Conservation (phyloP, 53 echinoderm and acorn worm species). For the Astropecten irregularis region DNA sequence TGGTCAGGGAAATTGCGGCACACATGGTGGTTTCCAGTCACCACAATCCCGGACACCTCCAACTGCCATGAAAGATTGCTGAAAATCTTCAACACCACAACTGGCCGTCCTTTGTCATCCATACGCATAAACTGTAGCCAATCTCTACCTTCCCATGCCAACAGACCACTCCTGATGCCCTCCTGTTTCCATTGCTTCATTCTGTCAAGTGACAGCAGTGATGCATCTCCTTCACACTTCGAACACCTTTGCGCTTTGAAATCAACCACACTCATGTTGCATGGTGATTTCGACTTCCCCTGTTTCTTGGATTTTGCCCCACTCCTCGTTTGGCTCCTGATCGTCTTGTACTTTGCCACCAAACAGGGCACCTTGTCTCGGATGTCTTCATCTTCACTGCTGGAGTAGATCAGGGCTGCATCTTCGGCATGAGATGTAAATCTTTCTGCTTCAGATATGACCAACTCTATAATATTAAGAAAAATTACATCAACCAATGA, state of each 20-base stretch:
- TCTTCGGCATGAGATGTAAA: too few species aligned
- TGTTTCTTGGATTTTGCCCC: neutral
- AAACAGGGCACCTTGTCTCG: too few species aligned
- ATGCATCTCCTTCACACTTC: constrained; percentile 2
- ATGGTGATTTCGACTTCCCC: constrained; percentile 4
- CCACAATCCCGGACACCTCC: neutral
- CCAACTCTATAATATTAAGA: too few species aligned
- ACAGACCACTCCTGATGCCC: neutral
- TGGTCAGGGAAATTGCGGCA: neutral
- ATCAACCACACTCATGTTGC: neutral
- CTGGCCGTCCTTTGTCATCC: neutral
- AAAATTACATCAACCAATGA: too few species aligned
- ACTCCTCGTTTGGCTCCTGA: too few species aligned
- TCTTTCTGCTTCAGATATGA: too few species aligned
- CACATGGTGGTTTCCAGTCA: neutral
- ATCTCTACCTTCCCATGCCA: neutral
- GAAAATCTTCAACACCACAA: neutral
- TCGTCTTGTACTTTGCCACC: too few species aligned
- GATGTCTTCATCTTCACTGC: too few species aligned
- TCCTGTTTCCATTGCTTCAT: constrained; percentile 9
- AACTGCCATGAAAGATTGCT: neutral
- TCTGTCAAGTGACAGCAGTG: neutral
- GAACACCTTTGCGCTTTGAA: neutral
- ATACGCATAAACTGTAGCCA: constrained; percentile 2
- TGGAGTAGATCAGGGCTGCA: too few species aligned